Percentiles rank a stretch among this genome's conserved stretches.
These are phyloP conservation scores for Hoplodrina blanda DNA, from an alignment of 2,888 invertebrate genomes.

Conservation along the genomic window DNA sequence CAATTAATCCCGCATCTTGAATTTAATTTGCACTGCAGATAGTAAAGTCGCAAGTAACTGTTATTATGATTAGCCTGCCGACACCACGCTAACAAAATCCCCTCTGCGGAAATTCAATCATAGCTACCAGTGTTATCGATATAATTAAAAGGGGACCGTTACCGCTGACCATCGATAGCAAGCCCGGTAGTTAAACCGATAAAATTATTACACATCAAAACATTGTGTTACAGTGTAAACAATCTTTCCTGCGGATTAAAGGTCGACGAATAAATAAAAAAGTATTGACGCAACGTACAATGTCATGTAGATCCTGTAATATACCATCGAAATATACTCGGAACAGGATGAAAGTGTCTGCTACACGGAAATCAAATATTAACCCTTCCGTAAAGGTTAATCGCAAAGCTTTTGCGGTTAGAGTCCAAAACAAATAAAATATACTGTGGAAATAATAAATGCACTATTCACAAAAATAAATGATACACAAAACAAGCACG, in stretches of 20 bases:
- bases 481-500: constrained; percentile 40
- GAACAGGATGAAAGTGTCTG: constrained; percentile 1
- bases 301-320: constrained; percentile 6
- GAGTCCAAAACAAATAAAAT: constrained; percentile 33
- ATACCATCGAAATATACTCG: constrained; percentile 6
- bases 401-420: constrained; percentile 33
- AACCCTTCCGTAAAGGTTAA: constrained; percentile 16
- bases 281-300: constrained; percentile 4
- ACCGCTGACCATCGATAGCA: constrained; percentile 42
- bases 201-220: constrained; percentile 43
- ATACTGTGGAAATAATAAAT: constrained; percentile 29
- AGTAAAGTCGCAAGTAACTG: constrained; percentile 29
- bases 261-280: constrained; percentile 14
- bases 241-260: constrained; percentile 28
- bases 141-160: constrained; percentile 58
- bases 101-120: constrained; percentile 70
- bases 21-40: not conserved
- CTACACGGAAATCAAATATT: constrained; percentile 10
- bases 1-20: not conserved
- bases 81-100: constrained; percentile 49
- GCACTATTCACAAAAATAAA: constrained; percentile 52
- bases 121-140: constrained; percentile 59
- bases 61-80: constrained; percentile 37
- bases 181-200: constrained; percentile 21
- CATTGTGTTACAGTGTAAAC: constrained; percentile 35